Base-by-base conservation (phyloP, 1,140 invertebrate species). In the Holotrichia oblita region DNA sequence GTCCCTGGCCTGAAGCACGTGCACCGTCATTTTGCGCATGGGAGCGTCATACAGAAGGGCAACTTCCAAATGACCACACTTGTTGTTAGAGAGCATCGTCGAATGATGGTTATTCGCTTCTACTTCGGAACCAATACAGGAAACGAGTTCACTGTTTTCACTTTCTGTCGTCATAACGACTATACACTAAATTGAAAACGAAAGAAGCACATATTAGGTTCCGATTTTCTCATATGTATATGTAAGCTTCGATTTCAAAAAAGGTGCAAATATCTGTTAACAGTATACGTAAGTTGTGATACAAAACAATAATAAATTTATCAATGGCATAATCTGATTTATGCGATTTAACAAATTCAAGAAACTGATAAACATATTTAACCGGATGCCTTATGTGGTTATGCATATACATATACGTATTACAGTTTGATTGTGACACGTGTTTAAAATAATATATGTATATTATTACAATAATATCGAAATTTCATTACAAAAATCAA, bases 1-100 rank as follows among this genome's bases (percentile, higher is more conserved):
- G 84, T 95, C 91, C 24, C 93, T 90, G 0, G 95, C 96, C 88
- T 97, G 95, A 79, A 98, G 89, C 8, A 98, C 93, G 82, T 96
- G 95, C 10, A 94, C 93, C 24, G 94, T 96, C 94, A 98, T 96
- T 86, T 94, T 96, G 17, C 93, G 91, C 87, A 96, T 94, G 6
- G 94, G 93, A 4, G 95, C 93, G 85, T 98, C 95, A 85, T 97
- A 98, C 12, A 94, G 88, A 84, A 98, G 92, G 10, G 95, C 95
- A 40, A 97, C 92, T 86, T 98, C 96, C 73, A 98, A 88, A 78
- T 91, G 91, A 8, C 94, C 94, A 85, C 94, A 93, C 82, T 92
- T 91, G 77, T 85, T 89, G 77, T 85, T 89, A 41, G 79, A 34
- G 41, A 79, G 40, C 48, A 80, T 79, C 17, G 79, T 74, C 34